Evolutionary conservation across 2,888 invertebrate genomes (phyloP).

Genomic region (Clivina fossor): DNA sequence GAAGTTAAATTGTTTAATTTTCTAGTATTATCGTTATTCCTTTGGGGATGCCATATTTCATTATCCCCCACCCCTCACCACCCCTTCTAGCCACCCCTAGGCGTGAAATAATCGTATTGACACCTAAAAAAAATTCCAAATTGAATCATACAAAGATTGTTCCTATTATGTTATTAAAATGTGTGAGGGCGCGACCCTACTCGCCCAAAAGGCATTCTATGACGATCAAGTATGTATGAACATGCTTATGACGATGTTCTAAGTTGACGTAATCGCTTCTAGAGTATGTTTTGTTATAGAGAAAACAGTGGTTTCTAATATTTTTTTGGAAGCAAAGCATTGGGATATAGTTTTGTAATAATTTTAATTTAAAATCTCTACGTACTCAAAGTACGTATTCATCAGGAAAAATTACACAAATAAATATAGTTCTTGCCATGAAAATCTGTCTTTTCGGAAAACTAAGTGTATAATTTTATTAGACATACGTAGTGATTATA

Average conservation of each 20-base stretch:
- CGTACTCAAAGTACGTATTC: too few species aligned
- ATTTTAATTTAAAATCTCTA: too few species aligned
- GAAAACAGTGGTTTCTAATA: too few species aligned
- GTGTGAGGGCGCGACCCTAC: constrained; percentile 55
- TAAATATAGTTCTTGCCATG: too few species aligned
- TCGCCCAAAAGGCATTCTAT: too few species aligned
- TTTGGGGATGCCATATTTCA: constrained; percentile 52
- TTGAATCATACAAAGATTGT: constrained; percentile 70
- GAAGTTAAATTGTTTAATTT: constrained; percentile 53
- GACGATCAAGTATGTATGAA: constrained; percentile 54
- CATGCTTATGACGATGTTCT: constrained; percentile 51
- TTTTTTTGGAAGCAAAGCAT: too few species aligned
- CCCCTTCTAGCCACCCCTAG: constrained; percentile 6
- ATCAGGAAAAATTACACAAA: too few species aligned
- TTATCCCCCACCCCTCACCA: constrained; percentile 44
- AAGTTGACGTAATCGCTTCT: constrained; percentile 46
- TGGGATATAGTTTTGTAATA: too few species aligned
- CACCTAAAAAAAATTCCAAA: constrained; percentile 63
- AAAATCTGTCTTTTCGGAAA: too few species aligned
- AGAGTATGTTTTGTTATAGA: too few species aligned
- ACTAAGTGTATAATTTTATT: too few species aligned
- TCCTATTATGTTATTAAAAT: constrained; percentile 67
- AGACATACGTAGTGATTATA: too few species aligned
- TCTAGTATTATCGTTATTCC: constrained; percentile 45
- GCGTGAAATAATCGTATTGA: constrained; percentile 54